Percentiles rank a stretch among this genome's conserved stretches.
Evolutionary conservation across 2,797 vertebrate species (phyloP).

Genomic region (Limnodromus scolopaceus): DNA sequence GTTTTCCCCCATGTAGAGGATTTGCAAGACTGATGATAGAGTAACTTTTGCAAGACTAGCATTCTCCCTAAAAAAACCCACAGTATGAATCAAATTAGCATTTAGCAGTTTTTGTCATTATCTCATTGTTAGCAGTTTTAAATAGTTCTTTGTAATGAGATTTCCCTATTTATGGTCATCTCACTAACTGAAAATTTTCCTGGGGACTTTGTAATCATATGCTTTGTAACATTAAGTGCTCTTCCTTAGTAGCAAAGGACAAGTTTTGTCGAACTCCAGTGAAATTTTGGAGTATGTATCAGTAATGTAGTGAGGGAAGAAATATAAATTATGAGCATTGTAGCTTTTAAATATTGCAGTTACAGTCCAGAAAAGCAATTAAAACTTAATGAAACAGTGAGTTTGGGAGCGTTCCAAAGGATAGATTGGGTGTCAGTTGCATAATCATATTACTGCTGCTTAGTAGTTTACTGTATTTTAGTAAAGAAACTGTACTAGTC

Average conservation of each 20-base stretch:
- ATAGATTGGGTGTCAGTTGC: neutral
- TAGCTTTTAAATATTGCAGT: neutral
- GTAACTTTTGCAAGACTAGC: slow-evolving; percentile 1
- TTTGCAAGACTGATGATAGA: slow-evolving; percentile 24
- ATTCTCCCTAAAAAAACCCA: slow-evolving; percentile 33
- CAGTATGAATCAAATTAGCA: slow-evolving; percentile 21
- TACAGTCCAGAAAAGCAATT: neutral
- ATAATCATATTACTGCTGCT: neutral
- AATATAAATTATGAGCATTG: neutral
- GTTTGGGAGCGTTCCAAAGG: neutral
- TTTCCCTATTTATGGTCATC: slow-evolving; percentile 50
- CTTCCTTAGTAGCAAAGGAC: neutral
- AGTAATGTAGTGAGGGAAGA: neutral
- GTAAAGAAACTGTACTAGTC: neutral
- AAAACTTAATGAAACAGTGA: neutral
- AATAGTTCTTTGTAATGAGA: slow-evolving; percentile 57
- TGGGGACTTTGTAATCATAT: slow-evolving; percentile 22
- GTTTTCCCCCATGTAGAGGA: neutral
- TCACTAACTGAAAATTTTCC: neutral
- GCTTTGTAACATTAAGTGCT: neutral
- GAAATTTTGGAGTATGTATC: neutral
- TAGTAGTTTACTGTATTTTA: neutral
- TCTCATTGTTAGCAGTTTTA: slow-evolving; percentile 27
- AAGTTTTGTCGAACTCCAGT: neutral
- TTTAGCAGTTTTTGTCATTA: slow-evolving; percentile 42